A percentile compares a stretch with the other conserved stretches of the same genome.
Conservation (phyloP, 2,888 invertebrate species). For the Trisateles emortualis region DNA sequence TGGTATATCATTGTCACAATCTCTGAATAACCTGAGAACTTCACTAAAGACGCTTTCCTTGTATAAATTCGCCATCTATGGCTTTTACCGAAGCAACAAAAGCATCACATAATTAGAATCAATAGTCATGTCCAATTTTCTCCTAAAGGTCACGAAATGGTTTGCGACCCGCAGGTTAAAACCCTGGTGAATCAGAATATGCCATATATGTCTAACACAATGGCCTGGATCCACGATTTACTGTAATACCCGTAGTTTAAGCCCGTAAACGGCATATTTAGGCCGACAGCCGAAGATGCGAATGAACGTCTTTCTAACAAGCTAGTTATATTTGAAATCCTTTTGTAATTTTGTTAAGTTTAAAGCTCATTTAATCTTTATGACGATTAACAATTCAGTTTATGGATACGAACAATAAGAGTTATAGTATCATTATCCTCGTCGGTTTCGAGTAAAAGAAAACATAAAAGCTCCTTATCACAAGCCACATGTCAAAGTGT, state of each 20-base stretch:
- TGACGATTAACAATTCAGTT: neutral
- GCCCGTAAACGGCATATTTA: slow-evolving; percentile 51
- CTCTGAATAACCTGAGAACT: slow-evolving; percentile 29
- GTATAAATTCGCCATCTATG: slow-evolving; percentile 25
- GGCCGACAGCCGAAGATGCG: slow-evolving; percentile 41
- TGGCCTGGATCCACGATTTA: slow-evolving; percentile 70
- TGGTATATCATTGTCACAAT: slow-evolving; percentile 31
- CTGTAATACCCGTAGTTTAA: slow-evolving; percentile 71
- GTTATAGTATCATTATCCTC: neutral
- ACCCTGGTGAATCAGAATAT: slow-evolving; percentile 60
- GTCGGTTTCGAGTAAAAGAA: neutral
- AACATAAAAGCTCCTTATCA: slow-evolving; percentile 4
- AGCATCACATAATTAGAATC: slow-evolving; percentile 60
- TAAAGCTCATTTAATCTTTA: slow-evolving; percentile 2
- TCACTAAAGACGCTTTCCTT: slow-evolving; percentile 20
- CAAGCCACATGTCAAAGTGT: slow-evolving; percentile 5
- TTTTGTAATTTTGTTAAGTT: slow-evolving; percentile 28
- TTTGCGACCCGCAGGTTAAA: slow-evolving; percentile 61
- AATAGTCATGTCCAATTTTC: slow-evolving; percentile 67
- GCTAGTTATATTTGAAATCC: slow-evolving; percentile 34
- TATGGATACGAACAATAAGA: slow-evolving; percentile 1
- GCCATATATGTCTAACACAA: slow-evolving; percentile 74
- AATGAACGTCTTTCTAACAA: slow-evolving; percentile 41
- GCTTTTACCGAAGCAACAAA: slow-evolving; percentile 42
- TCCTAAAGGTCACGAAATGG: slow-evolving; percentile 60